Evolutionary conservation across 1,140 invertebrate species (phyloP), one percentile per base, ranked within the genome.

Genomic region (Drosophila arizonae): DNA sequence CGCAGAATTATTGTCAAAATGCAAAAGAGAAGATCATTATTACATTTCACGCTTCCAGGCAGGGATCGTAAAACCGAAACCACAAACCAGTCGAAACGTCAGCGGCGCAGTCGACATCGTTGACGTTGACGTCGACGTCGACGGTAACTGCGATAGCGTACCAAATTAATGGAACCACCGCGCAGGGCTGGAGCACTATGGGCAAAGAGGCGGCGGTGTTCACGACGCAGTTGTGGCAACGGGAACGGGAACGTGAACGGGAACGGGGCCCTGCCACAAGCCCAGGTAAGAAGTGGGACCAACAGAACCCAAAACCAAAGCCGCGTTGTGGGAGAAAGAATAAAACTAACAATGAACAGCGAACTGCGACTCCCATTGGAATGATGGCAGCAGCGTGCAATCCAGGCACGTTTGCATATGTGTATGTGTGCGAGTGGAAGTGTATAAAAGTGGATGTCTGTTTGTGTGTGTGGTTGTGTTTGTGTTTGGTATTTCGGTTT

Each of bases 1-100:
- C 84, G 79, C 84, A 87, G 82, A 82, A 51, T 62, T 69, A 82
- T 88, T 86, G 82, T 88, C 82, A 88, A 87, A 88, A 87, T 88
- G 82, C 84, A 87, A 87, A 86, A 76, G 76, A 79, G 76, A 82
- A 82, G 84, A 87, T 79, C 84, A 88, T 87, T 87, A 87, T 88
- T 82, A 88, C 82, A 82, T 71, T 88, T 87, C 76, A 88, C 84
- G 82, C 84, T 87, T 82, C 76, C 82, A 87, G 72, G 56, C 63
- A 79, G 76, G 64, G 43, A 64, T 72, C 72, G 70, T 82, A 77
- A 61, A 65, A 75, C 57, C 58, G 68, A 71, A 77, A 69, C 72
- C 79, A 76, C 84, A 78, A 76, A 78, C 68, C 76, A 77, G 72
- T 79, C 70, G 67, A 69, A 81, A 60, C 55, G 73, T 65, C 81